These are phyloP conservation scores for Mimas tiliae DNA, from an alignment of 2,888 invertebrate species.

Conservation along the genomic window DNA sequence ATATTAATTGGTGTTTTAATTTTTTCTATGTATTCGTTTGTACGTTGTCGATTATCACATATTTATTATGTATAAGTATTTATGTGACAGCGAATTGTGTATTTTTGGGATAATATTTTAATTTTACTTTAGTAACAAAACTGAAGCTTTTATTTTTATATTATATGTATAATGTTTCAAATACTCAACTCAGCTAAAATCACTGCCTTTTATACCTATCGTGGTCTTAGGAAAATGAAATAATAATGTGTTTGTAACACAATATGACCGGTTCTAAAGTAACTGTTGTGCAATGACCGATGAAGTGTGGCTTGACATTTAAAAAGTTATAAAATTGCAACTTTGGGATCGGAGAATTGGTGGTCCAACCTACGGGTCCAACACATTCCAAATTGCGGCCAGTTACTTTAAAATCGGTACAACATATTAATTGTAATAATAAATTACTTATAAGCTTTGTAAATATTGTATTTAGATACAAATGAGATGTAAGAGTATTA, in stretches of 20 bases:
- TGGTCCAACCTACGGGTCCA: too few species aligned
- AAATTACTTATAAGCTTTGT: slow-evolving; percentile 65
- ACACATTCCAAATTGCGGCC: not conserved
- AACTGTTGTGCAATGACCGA: not conserved
- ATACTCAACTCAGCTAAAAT: slow-evolving; percentile 71
- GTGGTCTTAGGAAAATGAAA: slow-evolving; percentile 34
- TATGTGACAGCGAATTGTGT: slow-evolving; percentile 50
- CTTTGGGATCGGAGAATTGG: not conserved
- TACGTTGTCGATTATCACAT: not conserved
- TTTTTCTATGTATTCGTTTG: slow-evolving; percentile 6
- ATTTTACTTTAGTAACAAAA: slow-evolving; percentile 33
- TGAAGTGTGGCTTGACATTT: not conserved
- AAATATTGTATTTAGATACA: slow-evolving; percentile 83
- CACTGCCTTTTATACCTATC: slow-evolving; percentile 60
- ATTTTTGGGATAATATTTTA: slow-evolving; percentile 65
- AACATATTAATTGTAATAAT: slow-evolving; percentile 31
- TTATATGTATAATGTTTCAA: slow-evolving; percentile 37
- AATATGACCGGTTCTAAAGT: slow-evolving; percentile 6
- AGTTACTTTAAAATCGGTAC: slow-evolving; percentile 13
- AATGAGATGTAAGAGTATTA: slow-evolving; percentile 77
- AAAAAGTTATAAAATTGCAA: not conserved
- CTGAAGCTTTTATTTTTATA: slow-evolving; percentile 41
- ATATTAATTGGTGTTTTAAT: too few species aligned
- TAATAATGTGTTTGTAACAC: slow-evolving; percentile 33
- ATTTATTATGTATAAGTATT: slow-evolving; percentile 19